Percentiles rank a stretch among this genome's conserved stretches.
Conservation (phyloP, 2,113 vertebrate species). For the Lophotis ruficrista region DNA sequence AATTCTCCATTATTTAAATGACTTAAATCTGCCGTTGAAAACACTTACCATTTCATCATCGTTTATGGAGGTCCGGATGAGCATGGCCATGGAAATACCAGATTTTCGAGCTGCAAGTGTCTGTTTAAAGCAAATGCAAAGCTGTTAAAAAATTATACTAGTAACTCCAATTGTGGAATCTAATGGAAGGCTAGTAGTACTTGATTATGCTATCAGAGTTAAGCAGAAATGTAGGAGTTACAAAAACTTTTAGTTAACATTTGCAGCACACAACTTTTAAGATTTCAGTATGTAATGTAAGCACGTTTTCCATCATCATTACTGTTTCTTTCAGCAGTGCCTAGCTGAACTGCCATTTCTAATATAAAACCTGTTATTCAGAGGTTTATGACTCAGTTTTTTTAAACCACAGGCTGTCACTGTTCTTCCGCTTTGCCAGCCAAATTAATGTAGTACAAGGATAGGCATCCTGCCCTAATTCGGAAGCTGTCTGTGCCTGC, state of each 20-base stretch:
- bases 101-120: conserved; percentile 97
- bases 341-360: conserved; percentile 9
- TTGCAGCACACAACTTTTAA: neutral
- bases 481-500: conserved; percentile 17
- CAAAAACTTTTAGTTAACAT: neutral
- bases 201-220: neutral
- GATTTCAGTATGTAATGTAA: neutral
- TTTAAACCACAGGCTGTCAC: conserved; percentile 33
- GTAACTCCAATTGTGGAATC: neutral
- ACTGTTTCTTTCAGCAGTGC: neutral
- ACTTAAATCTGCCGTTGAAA: neutral
- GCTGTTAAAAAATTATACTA: neutral
- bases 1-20: neutral
- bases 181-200: neutral
- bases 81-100: conserved; percentile 94
- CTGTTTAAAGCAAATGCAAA: conserved; percentile 70
- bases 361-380: neutral
- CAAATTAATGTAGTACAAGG: conserved; percentile 24
- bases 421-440: conserved; percentile 15
- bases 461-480: conserved; percentile 28
- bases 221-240: neutral
- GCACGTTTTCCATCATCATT: neutral
- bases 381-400: neutral
- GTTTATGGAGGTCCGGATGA: conserved; percentile 91
- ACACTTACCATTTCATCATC: conserved; percentile 95